phyloP scores from a whole-genome alignment of 92 coral and sea anemone species.

The Bergia sp. region DNA sequence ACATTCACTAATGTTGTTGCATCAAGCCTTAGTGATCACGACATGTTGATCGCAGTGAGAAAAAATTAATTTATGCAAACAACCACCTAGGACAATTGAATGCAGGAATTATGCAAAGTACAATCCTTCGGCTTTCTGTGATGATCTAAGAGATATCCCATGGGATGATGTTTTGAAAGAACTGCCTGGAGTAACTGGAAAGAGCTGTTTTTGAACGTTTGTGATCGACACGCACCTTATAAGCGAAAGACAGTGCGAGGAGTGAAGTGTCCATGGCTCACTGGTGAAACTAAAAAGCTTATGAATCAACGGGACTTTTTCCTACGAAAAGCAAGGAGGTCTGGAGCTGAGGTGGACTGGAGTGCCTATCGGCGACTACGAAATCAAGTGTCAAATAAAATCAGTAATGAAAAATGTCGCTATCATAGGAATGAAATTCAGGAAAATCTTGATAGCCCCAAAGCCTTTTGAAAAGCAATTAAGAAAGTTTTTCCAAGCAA shows the following conservation, averaged over 20 bases:
- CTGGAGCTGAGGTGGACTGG: constrained; percentile 51
- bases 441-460: constrained; percentile 49
- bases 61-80: constrained; percentile 8
- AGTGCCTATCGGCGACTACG: constrained; percentile 55
- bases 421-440: constrained; percentile 22
- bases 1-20: constrained; percentile 34
- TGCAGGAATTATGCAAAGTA: constrained; percentile 48
- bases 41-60: constrained; percentile 38
- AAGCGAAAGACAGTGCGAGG: not conserved
- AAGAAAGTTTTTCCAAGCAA: constrained; percentile 32
- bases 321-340: constrained; percentile 48
- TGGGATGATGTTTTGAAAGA: constrained; percentile 42
- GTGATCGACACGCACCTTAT: constrained; percentile 17
- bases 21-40: constrained; percentile 52
- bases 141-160: constrained; percentile 30
- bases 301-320: constrained; percentile 47
- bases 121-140: constrained; percentile 33
- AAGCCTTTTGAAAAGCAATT: constrained; percentile 42
- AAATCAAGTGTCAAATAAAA: constrained; percentile 53
- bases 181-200: constrained; percentile 10
- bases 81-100: constrained; percentile 12
- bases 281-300: constrained; percentile 34
- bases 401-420: constrained; percentile 34
- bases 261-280: constrained; percentile 44
- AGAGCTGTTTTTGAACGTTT: constrained; percentile 32